Conservation (phyloP, 2,797 vertebrate species). For the Xenentodon cancila region DNA sequence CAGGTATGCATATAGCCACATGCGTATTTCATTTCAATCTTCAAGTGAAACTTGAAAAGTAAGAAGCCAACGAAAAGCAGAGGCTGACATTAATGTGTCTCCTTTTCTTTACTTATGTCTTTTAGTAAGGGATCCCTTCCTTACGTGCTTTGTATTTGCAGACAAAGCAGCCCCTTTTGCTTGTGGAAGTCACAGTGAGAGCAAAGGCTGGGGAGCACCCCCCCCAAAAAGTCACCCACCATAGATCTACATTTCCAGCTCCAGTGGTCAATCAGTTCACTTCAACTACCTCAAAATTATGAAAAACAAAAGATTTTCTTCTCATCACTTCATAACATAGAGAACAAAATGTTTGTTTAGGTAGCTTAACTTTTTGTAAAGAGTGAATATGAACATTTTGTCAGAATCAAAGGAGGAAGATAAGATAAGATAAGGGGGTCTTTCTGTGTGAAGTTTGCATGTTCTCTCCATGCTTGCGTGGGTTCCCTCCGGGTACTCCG, state of each 20-base stretch:
- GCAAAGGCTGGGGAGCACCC: slow-evolving; percentile 70
- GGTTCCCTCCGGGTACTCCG: too few species aligned
- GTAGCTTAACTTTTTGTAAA: slow-evolving; percentile 19
- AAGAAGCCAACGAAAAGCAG: slow-evolving; percentile 60
- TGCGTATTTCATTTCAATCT: slow-evolving; percentile 28
- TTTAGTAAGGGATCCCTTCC: slow-evolving; percentile 84
- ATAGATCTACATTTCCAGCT: slow-evolving; percentile 75
- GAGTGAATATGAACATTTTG: slow-evolving; percentile 33
- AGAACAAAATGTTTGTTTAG: slow-evolving; percentile 20
- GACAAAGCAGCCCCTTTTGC: slow-evolving; percentile 83
- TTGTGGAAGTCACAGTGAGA: slow-evolving; percentile 81
- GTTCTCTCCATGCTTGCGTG: too few species aligned
- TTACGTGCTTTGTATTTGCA: slow-evolving; percentile 82
- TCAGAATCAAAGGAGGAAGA: slow-evolving; percentile 1
- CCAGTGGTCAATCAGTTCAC: slow-evolving; percentile 66
- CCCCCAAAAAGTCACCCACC: slow-evolving; percentile 69
- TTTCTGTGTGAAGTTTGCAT: too few species aligned
- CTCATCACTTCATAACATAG: slow-evolving; percentile 16
- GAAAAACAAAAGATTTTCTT: slow-evolving; percentile 30
- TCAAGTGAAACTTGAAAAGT: slow-evolving; percentile 66
- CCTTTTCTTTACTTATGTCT: slow-evolving; percentile 81
- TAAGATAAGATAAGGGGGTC: too few species aligned
- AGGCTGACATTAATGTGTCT: slow-evolving; percentile 78
- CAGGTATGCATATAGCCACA: slow-evolving; percentile 9
- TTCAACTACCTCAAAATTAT: slow-evolving; percentile 53